Base-by-base conservation (phyloP, 2,888 invertebrate genomes). In the Panopea generosa region DNA sequence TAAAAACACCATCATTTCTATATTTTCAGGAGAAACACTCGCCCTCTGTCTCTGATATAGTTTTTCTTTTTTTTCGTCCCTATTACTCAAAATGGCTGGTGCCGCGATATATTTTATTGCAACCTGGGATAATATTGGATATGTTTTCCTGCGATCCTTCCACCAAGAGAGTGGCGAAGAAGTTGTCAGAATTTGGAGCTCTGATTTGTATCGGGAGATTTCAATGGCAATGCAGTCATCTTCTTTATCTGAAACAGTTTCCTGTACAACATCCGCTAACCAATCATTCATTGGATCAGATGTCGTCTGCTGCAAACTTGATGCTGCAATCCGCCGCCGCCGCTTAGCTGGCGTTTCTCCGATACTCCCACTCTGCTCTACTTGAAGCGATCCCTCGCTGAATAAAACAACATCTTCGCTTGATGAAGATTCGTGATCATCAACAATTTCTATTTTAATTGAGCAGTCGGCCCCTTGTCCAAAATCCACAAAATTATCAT, bases 231-330 rank as follows among this genome's bases (percentile, higher is more conserved):
- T 75, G n/a, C 60, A 47, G 38, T 84, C 80, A 38, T 80, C 72
- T 22, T 65, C 61, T 20, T 60, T 52, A 9, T 63, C 40, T 22
- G 43, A 43, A 3, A 62, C 50, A 43, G 66, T 63, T 45, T 73
- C 73, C 22, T 67, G 66, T 9, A 82, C 74, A 1, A 84, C 84
- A 62, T 84, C 84, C 14, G 82, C 77, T 33, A 84, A 47, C 84
- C 84, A 84, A 38, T 69, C 69, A 50, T 63, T 66, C 47, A 61
- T 55, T 29, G 59, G 56, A 20, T 57, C 65, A 45, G 47, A 53
- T 14, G 65, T 26, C 38, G 55, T 45, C 18, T 27, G 29, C 38
- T 24, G 55, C 40, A 20, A n/a, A 26, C 22, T 47, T 38, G 29
- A 24, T 49, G 29, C 14, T 9, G 27, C 29, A 26, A 7, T 20